Conservation (phyloP, 2,113 vertebrate genomes). For the Fulica atra region DNA sequence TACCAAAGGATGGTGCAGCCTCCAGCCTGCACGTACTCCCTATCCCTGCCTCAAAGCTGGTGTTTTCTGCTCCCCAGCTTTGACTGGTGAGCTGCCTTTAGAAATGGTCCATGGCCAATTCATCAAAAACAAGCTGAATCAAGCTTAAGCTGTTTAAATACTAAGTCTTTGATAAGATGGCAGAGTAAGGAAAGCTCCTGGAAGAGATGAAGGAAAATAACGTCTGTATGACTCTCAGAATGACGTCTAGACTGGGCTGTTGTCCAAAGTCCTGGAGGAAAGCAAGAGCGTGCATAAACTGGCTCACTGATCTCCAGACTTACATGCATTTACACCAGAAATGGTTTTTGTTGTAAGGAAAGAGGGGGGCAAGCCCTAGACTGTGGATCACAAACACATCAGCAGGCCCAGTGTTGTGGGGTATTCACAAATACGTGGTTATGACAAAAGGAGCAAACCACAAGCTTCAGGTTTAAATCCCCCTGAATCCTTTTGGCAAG, state of each 20-base stretch:
- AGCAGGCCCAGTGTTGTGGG: neutral
- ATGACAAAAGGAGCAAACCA: neutral
- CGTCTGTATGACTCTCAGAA: neutral
- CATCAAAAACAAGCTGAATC: neutral
- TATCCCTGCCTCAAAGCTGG: neutral
- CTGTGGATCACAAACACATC: neutral
- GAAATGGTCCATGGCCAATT: neutral
- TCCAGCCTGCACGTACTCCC: neutral
- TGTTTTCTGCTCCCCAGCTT: neutral
- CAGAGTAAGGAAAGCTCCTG: conserved; percentile 18
- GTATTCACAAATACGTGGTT: rapidly evolving
- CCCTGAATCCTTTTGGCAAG: neutral
- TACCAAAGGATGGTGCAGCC: neutral
- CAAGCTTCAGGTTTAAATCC: neutral
- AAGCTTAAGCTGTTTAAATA: neutral
- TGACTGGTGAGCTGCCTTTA: neutral
- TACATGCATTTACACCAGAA: neutral
- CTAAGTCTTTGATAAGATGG: conserved; percentile 27
- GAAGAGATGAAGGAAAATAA: conserved; percentile 1
- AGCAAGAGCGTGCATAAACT: neutral
- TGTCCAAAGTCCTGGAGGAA: neutral
- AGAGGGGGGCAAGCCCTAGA: neutral
- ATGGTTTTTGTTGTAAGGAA: neutral
- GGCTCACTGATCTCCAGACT: neutral
- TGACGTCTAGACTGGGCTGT: neutral